A percentile compares a stretch with the other conserved stretches of the same genome.
phyloP scores from a whole-genome alignment of 2,888 invertebrate genomes.

The Clivina fossor region DNA sequence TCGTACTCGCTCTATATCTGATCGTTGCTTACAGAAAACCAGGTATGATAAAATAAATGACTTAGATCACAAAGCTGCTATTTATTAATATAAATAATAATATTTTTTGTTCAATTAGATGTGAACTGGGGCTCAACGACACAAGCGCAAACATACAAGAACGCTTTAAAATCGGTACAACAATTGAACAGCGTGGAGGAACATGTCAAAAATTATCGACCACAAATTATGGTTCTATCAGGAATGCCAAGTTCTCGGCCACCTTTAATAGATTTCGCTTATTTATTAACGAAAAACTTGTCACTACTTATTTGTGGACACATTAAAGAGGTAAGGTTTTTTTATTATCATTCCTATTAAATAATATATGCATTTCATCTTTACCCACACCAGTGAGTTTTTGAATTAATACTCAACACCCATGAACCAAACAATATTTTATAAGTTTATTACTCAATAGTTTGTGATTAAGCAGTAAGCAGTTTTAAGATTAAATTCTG shows the following conservation, averaged over 20 bases:
- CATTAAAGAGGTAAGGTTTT: slow-evolving; percentile 73
- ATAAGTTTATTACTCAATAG: too few relatives aligned
- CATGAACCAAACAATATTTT: too few relatives aligned
- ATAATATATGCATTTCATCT: too few relatives aligned
- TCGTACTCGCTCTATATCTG: slow-evolving; percentile 82
- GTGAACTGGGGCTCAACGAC: slow-evolving; percentile 99
- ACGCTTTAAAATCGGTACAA: slow-evolving; percentile 84
- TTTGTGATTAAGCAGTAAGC: too few relatives aligned
- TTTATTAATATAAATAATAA: too few relatives aligned
- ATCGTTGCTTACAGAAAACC: slow-evolving; percentile 94
- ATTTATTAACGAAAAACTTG: slow-evolving; percentile 88
- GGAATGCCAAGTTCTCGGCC: slow-evolving; percentile 89
- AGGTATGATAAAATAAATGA: slow-evolving; percentile 62
- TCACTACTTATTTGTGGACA: slow-evolving; percentile 93
- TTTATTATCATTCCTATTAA: too few relatives aligned
- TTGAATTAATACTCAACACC: too few relatives aligned
- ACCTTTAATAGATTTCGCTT: slow-evolving; percentile 87
- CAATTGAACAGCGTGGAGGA: slow-evolving; percentile 89
- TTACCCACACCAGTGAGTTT: too few relatives aligned
- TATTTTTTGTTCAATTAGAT: slow-evolving; percentile 58
- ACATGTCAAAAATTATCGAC: slow-evolving; percentile 93
- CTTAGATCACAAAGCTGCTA: too few relatives aligned
- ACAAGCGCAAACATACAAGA: slow-evolving; percentile 95
- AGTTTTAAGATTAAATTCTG: too few relatives aligned
- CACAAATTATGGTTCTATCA: slow-evolving; percentile 82